Percentiles rank a stretch among this genome's conserved stretches.
Evolutionary conservation across 1,140 invertebrate genomes (phyloP).

Genomic region (Calephelis nemesis): DNA sequence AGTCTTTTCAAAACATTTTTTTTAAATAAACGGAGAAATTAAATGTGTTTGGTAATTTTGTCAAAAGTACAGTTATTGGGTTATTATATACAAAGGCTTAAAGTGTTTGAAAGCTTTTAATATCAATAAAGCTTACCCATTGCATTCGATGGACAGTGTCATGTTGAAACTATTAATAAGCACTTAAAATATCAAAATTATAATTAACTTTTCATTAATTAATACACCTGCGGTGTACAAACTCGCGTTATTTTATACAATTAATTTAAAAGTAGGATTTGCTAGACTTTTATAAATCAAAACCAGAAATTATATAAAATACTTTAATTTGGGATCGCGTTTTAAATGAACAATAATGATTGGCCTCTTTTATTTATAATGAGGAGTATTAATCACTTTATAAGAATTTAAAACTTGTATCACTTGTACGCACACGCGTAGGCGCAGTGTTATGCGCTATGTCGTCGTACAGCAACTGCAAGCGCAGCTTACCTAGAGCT

Average conservation of each 20-base stretch:
- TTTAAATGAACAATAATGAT: background rate
- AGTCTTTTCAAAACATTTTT: no score
- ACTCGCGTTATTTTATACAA: background rate
- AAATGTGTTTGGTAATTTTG: no score
- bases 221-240: background rate
- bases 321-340: background rate
- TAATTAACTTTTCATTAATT: background rate
- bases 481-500: conserved; percentile 17
- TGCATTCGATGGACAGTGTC: conserved; percentile 23
- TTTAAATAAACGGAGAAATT: no score
- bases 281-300: background rate
- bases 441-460: conserved; percentile 41
- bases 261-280: conserved; percentile 2
- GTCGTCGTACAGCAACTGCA: conserved; percentile 43
- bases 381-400: background rate
- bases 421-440: conserved; percentile 21
- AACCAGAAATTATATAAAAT: background rate
- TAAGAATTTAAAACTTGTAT: background rate
- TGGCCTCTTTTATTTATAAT: background rate
- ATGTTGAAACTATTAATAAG: conserved; percentile 16
- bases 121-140: conserved; percentile 25
- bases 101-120: background rate
- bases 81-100: background rate
- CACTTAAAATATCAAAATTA: background rate
- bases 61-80: no score